Percentiles rank a stretch among this genome's conserved stretches.
phyloP scores from a whole-genome alignment of 2,888 invertebrate species.

The Drosophila merina region DNA sequence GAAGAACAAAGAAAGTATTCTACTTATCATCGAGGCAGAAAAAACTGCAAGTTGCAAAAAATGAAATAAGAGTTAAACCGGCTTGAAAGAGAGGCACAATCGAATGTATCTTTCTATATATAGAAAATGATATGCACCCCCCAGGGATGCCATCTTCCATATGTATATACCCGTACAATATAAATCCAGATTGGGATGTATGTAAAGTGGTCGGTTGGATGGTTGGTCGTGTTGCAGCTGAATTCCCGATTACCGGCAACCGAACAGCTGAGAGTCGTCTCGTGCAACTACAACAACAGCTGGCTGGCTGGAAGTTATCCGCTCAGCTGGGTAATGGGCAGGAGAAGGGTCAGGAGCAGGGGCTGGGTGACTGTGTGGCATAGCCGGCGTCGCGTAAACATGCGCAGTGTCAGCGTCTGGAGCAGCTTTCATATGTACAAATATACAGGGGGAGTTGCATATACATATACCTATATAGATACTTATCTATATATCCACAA shows the following conservation, averaged over 20 bases:
- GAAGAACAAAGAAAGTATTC: slow-evolving; percentile 73
- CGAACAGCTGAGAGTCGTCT: slow-evolving; percentile 67
- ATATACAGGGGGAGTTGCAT: slow-evolving; percentile 33
- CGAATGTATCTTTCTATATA: slow-evolving; percentile 10
- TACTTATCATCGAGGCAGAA: slow-evolving; percentile 36
- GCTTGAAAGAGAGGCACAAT: slow-evolving; percentile 43
- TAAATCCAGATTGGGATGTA: slow-evolving; percentile 25
- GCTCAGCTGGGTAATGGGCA: slow-evolving; percentile 21
- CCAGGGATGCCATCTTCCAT: slow-evolving; percentile 25
- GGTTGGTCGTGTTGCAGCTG: slow-evolving; percentile 63
- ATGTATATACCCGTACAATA: neutral
- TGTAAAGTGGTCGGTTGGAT: slow-evolving; percentile 50
- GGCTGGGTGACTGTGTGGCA: slow-evolving; percentile 38
- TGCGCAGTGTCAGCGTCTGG: slow-evolving; percentile 57
- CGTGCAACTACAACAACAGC: slow-evolving; percentile 72
- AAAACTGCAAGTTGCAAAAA: slow-evolving; percentile 17
- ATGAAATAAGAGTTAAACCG: slow-evolving; percentile 51
- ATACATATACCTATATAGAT: slow-evolving; percentile 2
- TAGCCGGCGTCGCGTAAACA: slow-evolving; percentile 50
- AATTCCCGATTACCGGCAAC: slow-evolving; percentile 63
- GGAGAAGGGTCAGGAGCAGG: neutral
- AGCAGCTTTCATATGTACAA: slow-evolving; percentile 18
- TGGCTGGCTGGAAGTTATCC: slow-evolving; percentile 44
- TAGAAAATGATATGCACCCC: neutral
- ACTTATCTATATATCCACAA: slow-evolving; percentile 12